These are phyloP conservation scores for Eubasilissa regina DNA, from an alignment of 1,140 invertebrate genomes.

Conservation along the genomic window DNA sequence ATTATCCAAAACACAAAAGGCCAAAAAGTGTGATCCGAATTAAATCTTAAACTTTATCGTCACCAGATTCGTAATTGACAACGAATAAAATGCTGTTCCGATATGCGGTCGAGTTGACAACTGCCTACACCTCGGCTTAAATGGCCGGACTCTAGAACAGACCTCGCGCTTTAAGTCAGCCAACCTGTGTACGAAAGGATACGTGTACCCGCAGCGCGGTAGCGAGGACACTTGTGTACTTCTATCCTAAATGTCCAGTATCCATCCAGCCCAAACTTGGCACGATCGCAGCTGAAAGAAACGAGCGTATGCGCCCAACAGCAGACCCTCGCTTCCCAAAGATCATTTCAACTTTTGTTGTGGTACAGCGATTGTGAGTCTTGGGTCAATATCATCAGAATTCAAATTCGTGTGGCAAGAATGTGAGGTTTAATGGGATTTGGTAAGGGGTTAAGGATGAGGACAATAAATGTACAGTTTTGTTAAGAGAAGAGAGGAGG, in stretches of 20 bases:
- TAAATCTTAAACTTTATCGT: conserved; percentile 43
- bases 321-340: background rate
- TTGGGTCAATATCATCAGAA: background rate
- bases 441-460: background rate
- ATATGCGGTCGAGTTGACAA: conserved; percentile 11
- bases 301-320: conserved; percentile 41
- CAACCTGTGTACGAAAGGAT: too few relatives aligned
- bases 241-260: conserved; percentile 43
- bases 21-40: conserved; percentile 26
- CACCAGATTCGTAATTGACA: conserved; percentile 31
- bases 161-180: background rate
- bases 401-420: background rate
- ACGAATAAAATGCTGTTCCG: conserved; percentile 14
- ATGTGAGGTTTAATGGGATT: background rate
- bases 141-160: background rate
- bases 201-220: background rate
- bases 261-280: conserved; percentile 56
- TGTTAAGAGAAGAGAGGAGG: background rate
- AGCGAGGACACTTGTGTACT: background rate
- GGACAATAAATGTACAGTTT: conserved; percentile 18
- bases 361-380: background rate
- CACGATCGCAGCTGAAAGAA: conserved; percentile 57
- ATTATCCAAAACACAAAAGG: conserved; percentile 32
- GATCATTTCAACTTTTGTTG: background rate
- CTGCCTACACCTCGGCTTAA: conserved; percentile 36